Conservation (phyloP, 2,797 vertebrate species). For the Neosalanx taihuensis region DNA sequence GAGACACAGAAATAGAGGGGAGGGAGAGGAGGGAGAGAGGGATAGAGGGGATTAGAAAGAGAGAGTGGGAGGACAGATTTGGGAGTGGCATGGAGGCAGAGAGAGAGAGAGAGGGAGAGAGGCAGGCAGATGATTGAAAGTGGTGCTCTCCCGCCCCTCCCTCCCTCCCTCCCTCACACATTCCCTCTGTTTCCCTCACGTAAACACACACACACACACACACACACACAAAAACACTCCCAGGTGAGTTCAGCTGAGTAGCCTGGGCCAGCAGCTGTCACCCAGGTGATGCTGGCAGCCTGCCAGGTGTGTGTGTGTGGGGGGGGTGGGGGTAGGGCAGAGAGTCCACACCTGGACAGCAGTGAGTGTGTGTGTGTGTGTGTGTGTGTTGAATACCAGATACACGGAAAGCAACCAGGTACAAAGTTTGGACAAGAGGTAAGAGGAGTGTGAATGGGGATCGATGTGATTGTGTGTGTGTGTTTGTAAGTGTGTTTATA, state of each 20-base stretch:
- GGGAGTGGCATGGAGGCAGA: background rate
- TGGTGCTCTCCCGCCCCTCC: background rate
- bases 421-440: background rate
- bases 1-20: background rate
- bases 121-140: background rate
- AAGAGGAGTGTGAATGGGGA: background rate
- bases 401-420: background rate
- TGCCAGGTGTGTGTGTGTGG: background rate
- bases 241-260: too few species aligned
- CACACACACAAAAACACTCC: background rate
- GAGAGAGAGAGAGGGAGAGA: constrained; percentile 8
- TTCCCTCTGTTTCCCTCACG: background rate
- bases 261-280: constrained; percentile 6
- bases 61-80: background rate
- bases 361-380: too few species aligned
- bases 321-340: background rate
- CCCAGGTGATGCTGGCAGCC: background rate
- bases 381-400: too few species aligned
- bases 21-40: background rate
- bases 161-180: background rate
- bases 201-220: background rate
- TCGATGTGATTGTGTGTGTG: background rate
- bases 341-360: background rate
- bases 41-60: too few species aligned
- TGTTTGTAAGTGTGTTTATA: background rate